These are phyloP conservation scores for Cheilinus undulatus DNA, from an alignment of 2,113 vertebrate genomes.

Conservation along the genomic window DNA sequence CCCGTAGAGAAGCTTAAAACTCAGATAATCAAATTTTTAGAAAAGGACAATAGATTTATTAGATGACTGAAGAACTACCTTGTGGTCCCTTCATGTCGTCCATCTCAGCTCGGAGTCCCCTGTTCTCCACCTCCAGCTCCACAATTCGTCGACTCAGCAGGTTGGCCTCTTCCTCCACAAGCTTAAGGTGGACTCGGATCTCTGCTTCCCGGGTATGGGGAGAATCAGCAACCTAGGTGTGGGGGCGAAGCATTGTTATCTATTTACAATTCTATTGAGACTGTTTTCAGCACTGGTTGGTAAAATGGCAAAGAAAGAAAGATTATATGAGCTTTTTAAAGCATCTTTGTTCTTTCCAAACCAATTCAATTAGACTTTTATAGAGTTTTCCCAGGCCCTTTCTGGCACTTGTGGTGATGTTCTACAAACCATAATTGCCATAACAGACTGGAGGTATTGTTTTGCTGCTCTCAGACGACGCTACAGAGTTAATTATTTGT, in stretches of 20 bases:
- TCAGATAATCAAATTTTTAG: no score
- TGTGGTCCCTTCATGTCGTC: constrained; percentile 90
- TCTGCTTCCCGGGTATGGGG: constrained; percentile 95
- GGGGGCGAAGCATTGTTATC: not conserved
- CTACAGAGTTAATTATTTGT: not conserved
- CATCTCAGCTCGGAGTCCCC: constrained; percentile 96
- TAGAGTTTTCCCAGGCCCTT: constrained; percentile 6
- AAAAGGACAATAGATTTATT: no score
- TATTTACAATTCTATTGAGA: not conserved
- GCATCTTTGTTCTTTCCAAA: constrained; percentile 10
- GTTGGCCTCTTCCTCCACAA: constrained; percentile 99
- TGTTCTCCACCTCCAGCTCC: constrained; percentile 98
- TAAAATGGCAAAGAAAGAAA: not conserved
- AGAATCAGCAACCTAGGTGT: constrained; percentile 86
- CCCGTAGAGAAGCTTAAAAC: no score
- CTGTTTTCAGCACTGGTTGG: not conserved
- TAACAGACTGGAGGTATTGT: not conserved
- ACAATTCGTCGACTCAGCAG: constrained; percentile 95
- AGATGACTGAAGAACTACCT: constrained; percentile 56
- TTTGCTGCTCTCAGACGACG: not conserved
- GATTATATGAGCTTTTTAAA: not conserved
- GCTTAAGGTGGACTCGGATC: constrained; percentile 93
- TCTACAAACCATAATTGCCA: not conserved
- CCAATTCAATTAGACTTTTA: not conserved
- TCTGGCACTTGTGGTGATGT: not conserved